A percentile compares a stretch with the other conserved stretches of the same genome.
Conservation (phyloP, 1,140 invertebrate genomes). For the Himalopsyche phryganea region DNA sequence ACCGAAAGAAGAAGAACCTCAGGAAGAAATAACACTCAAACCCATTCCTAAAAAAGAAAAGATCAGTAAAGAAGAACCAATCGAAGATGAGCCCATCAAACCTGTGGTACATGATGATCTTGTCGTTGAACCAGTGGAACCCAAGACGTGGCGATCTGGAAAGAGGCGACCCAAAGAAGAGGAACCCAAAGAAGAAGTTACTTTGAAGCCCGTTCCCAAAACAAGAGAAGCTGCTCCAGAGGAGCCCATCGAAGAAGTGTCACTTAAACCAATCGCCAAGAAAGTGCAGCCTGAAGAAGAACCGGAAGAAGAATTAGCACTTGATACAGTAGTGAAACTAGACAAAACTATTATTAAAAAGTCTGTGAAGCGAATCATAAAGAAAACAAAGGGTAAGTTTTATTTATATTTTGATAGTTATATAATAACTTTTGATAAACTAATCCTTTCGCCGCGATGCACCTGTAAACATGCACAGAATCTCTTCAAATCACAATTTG, state of each 20-base stretch:
- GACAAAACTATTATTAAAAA: slow-evolving; percentile 32
- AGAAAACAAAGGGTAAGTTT: slow-evolving; percentile 37
- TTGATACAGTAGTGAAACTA: slow-evolving; percentile 39
- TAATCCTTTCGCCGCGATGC: too few species aligned
- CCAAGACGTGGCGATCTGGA: slow-evolving; percentile 41
- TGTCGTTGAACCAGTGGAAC: slow-evolving; percentile 38
- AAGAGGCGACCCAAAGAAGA: slow-evolving; percentile 41
- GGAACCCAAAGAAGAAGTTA: slow-evolving; percentile 35
- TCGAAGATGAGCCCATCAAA: slow-evolving; percentile 44
- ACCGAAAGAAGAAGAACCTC: slow-evolving; percentile 40
- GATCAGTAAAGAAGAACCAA: slow-evolving; percentile 38
- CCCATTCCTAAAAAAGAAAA: slow-evolving; percentile 39
- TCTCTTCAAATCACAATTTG: too few species aligned
- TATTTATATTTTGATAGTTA: too few species aligned
- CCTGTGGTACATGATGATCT: slow-evolving; percentile 42
- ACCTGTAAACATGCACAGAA: too few species aligned
- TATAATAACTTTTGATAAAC: too few species aligned
- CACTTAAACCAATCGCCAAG: slow-evolving; percentile 47
- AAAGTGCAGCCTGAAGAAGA: slow-evolving; percentile 39
- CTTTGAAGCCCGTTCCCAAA: slow-evolving; percentile 32
- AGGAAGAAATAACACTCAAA: slow-evolving; percentile 37
- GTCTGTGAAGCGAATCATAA: slow-evolving; percentile 41
- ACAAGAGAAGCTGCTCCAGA: slow-evolving; percentile 39
- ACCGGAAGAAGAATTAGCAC: slow-evolving; percentile 43
- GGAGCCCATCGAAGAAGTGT: slow-evolving; percentile 38